Percentiles rank a stretch among this genome's conserved stretches.
Conservation (phyloP, 2,888 invertebrate genomes). For the Plebejus melissa region DNA sequence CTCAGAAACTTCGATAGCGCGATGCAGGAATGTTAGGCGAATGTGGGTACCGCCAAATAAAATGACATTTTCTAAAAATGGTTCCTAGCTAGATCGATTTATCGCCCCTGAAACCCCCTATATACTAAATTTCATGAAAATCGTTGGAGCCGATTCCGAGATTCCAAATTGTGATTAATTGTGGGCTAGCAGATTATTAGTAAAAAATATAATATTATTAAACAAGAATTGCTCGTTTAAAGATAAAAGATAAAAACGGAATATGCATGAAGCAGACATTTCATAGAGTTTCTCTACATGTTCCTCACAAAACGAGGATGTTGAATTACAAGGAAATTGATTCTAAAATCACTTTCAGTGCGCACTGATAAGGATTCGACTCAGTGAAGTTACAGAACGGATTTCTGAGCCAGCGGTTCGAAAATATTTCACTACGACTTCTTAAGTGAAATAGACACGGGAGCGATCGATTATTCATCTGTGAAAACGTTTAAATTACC, state of each 20-base stretch:
- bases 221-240: no score
- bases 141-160: no score
- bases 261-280: not conserved
- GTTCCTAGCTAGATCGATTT: no score
- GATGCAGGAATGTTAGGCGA: no score
- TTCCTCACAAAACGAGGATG: constrained; percentile 5
- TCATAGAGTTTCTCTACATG: not conserved
- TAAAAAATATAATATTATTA: no score
- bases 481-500: constrained; percentile 46
- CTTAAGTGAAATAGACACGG: constrained; percentile 52
- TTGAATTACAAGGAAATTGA: constrained; percentile 24
- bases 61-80: no score
- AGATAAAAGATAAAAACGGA: not conserved
- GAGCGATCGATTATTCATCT: constrained; percentile 55
- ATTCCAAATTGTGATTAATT: no score
- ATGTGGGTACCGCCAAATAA: no score
- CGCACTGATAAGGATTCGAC: constrained; percentile 29
- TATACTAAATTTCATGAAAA: no score
- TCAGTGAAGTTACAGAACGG: constrained; percentile 48
- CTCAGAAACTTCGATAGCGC: no score
- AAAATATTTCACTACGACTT: constrained; percentile 56
- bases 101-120: no score
- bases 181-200: no score
- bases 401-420: constrained; percentile 68
- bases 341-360: constrained; percentile 24